These are phyloP conservation scores for Clarias platycephalus DNA, from an alignment of 2,797 vertebrate species.

Conservation along the genomic window DNA sequence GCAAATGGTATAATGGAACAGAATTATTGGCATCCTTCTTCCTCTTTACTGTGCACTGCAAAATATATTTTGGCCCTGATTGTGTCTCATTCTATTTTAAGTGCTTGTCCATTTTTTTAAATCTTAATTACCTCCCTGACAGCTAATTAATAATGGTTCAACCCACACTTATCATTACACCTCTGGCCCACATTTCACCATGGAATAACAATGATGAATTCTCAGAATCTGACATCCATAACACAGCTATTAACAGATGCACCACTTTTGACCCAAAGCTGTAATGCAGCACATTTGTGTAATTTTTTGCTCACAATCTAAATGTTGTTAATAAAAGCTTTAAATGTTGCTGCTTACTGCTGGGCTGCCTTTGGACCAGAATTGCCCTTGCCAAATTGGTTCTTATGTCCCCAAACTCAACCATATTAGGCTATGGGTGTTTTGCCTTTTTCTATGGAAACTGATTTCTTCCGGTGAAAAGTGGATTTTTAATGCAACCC, in stretches of 20 bases:
- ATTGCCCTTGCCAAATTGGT: not conserved
- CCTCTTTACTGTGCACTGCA: not conserved
- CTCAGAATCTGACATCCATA: not conserved
- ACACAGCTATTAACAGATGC: too few relatives aligned
- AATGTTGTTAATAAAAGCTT: not conserved
- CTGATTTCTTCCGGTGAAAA: constrained; percentile 5
- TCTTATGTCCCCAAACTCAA: not conserved
- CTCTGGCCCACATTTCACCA: not conserved
- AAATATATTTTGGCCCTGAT: not conserved
- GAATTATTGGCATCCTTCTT: not conserved
- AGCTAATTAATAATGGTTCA: not conserved
- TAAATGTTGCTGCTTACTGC: not conserved
- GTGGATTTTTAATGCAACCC: not conserved
- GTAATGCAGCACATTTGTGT: not conserved
- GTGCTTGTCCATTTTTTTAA: not conserved
- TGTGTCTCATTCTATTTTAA: not conserved
- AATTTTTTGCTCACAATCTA: not conserved
- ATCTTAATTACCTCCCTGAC: not conserved
- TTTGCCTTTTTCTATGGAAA: not conserved
- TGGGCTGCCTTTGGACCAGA: not conserved
- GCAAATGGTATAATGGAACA: not conserved
- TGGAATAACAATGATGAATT: not conserved
- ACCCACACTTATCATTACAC: not conserved
- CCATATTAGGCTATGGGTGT: not conserved
- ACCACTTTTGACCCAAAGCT: not conserved